Conservation (phyloP, 2,797 vertebrate genomes). For the Danio albolineatus region DNA sequence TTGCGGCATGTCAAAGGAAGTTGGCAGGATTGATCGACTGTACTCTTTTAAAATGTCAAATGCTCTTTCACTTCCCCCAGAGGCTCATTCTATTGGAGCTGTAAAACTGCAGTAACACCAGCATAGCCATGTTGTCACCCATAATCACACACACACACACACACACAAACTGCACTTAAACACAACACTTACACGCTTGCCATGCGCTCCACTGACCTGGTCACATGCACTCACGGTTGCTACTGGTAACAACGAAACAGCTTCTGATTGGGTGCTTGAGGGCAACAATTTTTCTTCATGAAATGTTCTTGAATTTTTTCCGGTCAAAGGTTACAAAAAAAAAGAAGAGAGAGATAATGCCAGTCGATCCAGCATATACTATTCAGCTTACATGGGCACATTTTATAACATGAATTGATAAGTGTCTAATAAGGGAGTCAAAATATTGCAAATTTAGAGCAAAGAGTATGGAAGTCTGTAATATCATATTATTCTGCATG, state of each 20-base stretch:
- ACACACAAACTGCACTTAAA: not conserved
- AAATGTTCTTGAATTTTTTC: not conserved
- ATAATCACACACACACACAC: slow-evolving; percentile 6
- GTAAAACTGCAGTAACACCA: slow-evolving; percentile 33
- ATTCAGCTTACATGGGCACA: not conserved
- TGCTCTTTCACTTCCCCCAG: slow-evolving; percentile 38
- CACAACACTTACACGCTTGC: not conserved
- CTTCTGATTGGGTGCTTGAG: not conserved
- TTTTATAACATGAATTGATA: not conserved
- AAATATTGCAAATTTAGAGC: not conserved
- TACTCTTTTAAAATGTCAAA: slow-evolving; percentile 52
- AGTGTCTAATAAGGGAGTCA: not conserved
- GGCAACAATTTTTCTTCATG: not conserved
- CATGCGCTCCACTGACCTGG: slow-evolving; percentile 23
- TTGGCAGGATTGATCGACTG: slow-evolving; percentile 36
- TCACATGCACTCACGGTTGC: not conserved
- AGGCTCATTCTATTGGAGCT: slow-evolving; percentile 32
- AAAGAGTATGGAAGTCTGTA: not conserved
- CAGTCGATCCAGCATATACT: not conserved
- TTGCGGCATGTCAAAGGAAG: not conserved
- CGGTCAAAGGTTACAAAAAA: not conserved
- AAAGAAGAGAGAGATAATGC: not conserved
- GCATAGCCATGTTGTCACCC: not conserved
- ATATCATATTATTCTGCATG: not conserved
- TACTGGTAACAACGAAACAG: slow-evolving; percentile 13